These are phyloP conservation scores for Channa argus DNA, from an alignment of 2,113 vertebrate genomes.

Conservation along the genomic window DNA sequence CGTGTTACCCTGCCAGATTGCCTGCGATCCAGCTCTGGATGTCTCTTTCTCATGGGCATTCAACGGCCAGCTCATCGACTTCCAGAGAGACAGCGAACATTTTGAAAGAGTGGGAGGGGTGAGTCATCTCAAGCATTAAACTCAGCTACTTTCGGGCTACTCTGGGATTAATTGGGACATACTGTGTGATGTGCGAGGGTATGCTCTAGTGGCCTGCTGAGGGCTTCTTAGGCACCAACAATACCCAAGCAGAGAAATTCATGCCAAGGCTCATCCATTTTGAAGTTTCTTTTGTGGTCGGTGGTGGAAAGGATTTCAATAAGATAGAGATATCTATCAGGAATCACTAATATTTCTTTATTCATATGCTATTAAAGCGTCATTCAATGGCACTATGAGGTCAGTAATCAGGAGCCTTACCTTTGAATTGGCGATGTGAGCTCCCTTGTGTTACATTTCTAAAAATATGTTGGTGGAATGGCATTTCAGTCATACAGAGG, in stretches of 20 bases:
- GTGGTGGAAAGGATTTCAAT: constrained; percentile 29
- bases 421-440: constrained; percentile 36
- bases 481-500: constrained; percentile 45
- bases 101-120: constrained; percentile 95
- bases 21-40: constrained; percentile 89
- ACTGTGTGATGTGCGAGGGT: constrained; percentile 41
- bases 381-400: constrained; percentile 14
- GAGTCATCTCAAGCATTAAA: constrained; percentile 81
- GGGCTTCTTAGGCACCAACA: constrained; percentile 41
- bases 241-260: constrained; percentile 15
- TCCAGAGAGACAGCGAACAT: constrained; percentile 89
- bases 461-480: constrained; percentile 51
- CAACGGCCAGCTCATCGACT: constrained; percentile 89
- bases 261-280: constrained; percentile 29
- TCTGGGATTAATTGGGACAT: constrained; percentile 68
- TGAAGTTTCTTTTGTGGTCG: constrained; percentile 29
- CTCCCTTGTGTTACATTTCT: constrained; percentile 31
- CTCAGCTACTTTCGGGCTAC: constrained; percentile 55
- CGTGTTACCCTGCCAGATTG: constrained; percentile 93
- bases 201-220: constrained; percentile 44
- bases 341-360: constrained; percentile 15
- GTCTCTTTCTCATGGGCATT: constrained; percentile 95
- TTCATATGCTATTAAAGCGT: constrained; percentile 9
- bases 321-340: constrained; percentile 1
- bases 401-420: constrained; percentile 31